Evolutionary conservation across 2,113 vertebrate species (phyloP), one percentile per base, ranked within the genome.

Genomic region (Columba janthina): DNA sequence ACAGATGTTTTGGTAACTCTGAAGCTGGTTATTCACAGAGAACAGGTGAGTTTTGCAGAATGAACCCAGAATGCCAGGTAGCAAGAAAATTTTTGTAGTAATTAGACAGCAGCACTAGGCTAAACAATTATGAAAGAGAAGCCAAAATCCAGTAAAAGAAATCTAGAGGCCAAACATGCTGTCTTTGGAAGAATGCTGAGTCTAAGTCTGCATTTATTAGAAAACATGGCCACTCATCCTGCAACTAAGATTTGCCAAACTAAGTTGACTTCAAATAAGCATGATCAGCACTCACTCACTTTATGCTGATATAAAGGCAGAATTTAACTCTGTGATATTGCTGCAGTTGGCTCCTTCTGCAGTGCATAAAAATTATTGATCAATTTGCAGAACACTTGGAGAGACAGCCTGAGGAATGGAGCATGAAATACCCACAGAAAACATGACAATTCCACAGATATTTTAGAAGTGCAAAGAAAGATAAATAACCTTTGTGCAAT

Each of bases 311-410:
- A 54, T 4, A 31, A 86, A 66, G 66, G 64, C 67, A 91, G 81
- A 79, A 88, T 54, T 85, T 26, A 54, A 74, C 71, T 38, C 72
- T 40, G 44, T 40, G 70, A 44, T 82, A 51, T 67, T 74, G 93
- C 94, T 84, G 85, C 48, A 50, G 22, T 46, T 85, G 67, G 73
- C 73, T 91, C 62, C 58, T 16, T 12, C 44, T 36, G 17, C 1
- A 36, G 60, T 8, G 9, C 76, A 61, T 87, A 84, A 92, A 92
- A 92, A 50, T 31, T 88, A 96, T 61, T 72, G 96, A 96, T 93
- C 79, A 28, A 65, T 57, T 61, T 84, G 77, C 93, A 92, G 65
- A 89, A 56, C 62, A 29, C 53, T 61, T 53, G 62, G 62, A 77
- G 62, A 91, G 24, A 40, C 24, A 88, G 25, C 70, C 34, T 57